Evolutionary conservation across 2,113 vertebrate species (phyloP).

Genomic region (Trichechus manatus): DNA sequence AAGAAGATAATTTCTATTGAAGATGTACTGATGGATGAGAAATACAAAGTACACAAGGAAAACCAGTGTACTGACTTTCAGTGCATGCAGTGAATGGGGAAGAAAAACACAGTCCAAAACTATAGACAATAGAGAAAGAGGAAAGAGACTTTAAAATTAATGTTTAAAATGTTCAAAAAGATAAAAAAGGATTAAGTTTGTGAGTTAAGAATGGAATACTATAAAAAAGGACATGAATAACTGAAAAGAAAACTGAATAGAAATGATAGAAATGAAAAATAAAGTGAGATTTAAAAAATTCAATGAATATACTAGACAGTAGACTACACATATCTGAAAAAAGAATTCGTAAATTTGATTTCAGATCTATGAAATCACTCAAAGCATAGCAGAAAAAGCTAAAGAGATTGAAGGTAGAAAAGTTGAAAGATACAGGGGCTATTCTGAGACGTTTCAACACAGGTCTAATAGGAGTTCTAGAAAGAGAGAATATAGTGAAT

Average conservation of each 20-base stretch:
- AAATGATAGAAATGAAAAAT: not conserved
- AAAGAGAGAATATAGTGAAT: not conserved
- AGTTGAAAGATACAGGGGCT: not conserved
- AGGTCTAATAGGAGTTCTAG: not conserved
- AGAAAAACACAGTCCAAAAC: not conserved
- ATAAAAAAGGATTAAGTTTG: not conserved
- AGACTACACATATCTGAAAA: not conserved
- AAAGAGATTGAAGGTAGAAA: not conserved
- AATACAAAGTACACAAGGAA: not conserved
- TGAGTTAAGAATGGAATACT: not conserved
- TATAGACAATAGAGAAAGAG: not conserved
- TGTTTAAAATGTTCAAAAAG: not conserved
- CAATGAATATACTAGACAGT: not conserved
- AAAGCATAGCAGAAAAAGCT: not conserved
- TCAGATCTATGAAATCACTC: not conserved
- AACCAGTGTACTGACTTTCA: not conserved
- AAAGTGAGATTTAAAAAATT: constrained; percentile 14
- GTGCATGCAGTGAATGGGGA: not conserved
- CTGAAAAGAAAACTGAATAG: not conserved
- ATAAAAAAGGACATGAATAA: not conserved
- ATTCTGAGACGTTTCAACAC: not conserved
- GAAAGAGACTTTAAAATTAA: not conserved
- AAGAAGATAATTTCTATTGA: not conserved
- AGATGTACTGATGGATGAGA: too few species aligned
- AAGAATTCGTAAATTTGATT: constrained; percentile 2